Base-by-base conservation (phyloP, 2,797 vertebrate genomes). In the Corythornis leucogaster region DNA sequence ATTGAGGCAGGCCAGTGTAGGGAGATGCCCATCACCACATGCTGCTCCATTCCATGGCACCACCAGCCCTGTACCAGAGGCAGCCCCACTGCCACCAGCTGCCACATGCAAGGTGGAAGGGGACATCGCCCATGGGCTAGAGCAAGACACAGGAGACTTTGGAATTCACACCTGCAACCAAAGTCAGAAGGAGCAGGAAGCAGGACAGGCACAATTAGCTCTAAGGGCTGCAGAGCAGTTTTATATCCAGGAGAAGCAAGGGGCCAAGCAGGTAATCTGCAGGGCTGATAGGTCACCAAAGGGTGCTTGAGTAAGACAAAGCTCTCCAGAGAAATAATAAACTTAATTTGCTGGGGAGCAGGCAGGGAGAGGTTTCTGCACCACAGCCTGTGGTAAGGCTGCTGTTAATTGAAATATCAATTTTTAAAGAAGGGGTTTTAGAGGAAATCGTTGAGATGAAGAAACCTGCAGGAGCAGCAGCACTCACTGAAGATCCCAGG, bases 61-160 rank as follows among this genome's bases (percentile, higher is more conserved):
- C n/a, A 18, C 46, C 40, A 42, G 0, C 45, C 50, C 21, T 1
- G 0, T 40, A 22, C 13, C 19, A 0, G 1, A 12, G 15, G 31
- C 48, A 74, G 57, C 42, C 26, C 30, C 30, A 10, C 50, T 21
- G 54, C 53, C 46, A 31, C 12, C 54, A 31, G 67, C 26, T 5
- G 0, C 46, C 2, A 0, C 40, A 2, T 2, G 1, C 33, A 8
- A 6, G 48, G 59, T 1, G 0, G 31, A 48, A 10, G 6, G 22
- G 40, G 46, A 18, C 24, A 2, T 22, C 71, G 10, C 20, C 33
- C 3, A 0, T 0, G 19, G 54, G 55, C 51, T 58, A 58, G 26
- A 46, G 43, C 2, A 0, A 20, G 75, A 26, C 0, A 1, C 0
- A 1, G 33, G 8, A 78, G 24, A 66, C 0, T 0, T 9, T 2